Conservation (phyloP, 2,113 vertebrate genomes). For the Paramisgurnus dabryanus region DNA sequence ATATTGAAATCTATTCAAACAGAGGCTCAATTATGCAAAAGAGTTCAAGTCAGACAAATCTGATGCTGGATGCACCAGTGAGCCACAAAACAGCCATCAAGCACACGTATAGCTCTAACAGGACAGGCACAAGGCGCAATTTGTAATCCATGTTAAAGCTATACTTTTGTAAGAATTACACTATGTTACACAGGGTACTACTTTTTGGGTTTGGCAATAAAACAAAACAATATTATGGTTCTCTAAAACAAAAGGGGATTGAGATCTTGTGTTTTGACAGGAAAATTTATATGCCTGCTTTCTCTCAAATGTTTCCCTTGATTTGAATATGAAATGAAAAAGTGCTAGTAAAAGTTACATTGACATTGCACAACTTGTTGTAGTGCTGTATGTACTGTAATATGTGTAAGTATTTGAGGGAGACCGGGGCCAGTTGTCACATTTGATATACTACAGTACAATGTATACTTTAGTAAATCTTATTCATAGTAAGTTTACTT, state of each 20-base stretch:
- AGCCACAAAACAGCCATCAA: constrained; percentile 47
- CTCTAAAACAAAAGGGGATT: background rate
- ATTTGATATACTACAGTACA: no score
- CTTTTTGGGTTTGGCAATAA: background rate
- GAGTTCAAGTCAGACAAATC: constrained; percentile 42
- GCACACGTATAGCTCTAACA: constrained; percentile 21
- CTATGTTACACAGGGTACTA: background rate
- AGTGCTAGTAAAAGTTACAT: no score
- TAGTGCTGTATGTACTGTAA: no score
- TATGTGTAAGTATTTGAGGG: no score
- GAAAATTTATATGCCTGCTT: background rate
- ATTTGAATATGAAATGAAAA: no score
- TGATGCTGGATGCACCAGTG: constrained; percentile 43
- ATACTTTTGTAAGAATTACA: background rate
- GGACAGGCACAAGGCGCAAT: background rate
- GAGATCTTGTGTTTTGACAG: background rate
- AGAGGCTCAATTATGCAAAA: constrained; percentile 56
- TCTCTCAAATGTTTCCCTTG: background rate
- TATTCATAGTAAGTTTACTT: no score
- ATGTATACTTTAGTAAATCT: no score
- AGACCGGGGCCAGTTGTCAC: no score
- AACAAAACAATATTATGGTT: background rate
- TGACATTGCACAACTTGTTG: no score
- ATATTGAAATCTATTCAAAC: constrained; percentile 58
- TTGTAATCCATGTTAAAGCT: background rate